Percentiles rank a stretch among this genome's conserved stretches.
These are phyloP conservation scores for Dasypolia templi DNA, from an alignment of 2,888 invertebrate genomes.

Conservation along the genomic window DNA sequence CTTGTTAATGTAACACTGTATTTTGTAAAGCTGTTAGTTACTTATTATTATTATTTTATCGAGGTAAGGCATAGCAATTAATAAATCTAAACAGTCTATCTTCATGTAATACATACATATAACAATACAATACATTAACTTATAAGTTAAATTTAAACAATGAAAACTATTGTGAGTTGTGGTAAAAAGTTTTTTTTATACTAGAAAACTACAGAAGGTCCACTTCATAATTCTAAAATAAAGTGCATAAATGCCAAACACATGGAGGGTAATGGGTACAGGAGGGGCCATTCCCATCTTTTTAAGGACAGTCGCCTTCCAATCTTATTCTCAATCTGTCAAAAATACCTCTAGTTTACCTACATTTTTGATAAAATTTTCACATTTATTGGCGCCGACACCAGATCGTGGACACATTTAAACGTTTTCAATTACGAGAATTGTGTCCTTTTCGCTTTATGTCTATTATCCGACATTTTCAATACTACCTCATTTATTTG, in stretches of 20 bases:
- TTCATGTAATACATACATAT: conserved; percentile 63
- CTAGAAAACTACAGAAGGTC: neutral
- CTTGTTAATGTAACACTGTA: conserved; percentile 75
- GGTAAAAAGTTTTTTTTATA: conserved; percentile 25
- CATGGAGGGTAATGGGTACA: no score
- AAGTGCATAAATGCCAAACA: no score
- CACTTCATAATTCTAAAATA: neutral
- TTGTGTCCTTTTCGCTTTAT: neutral
- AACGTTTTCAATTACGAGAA: neutral
- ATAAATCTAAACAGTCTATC: conserved; percentile 64
- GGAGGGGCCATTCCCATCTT: neutral
- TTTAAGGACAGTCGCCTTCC: neutral
- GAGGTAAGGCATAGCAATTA: conserved; percentile 73
- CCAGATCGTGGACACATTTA: neutral
- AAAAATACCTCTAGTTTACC: neutral
- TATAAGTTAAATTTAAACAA: conserved; percentile 60
- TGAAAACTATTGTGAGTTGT: conserved; percentile 42
- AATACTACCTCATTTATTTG: neutral
- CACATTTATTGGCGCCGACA: neutral
- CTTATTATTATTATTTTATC: conserved; percentile 63
- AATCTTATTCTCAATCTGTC: neutral
- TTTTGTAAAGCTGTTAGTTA: conserved; percentile 79
- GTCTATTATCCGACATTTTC: neutral
- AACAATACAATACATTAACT: no score
- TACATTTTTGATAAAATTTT: neutral